Conservation (phyloP, 2,888 invertebrate genomes). For the Doris montereyensis region DNA sequence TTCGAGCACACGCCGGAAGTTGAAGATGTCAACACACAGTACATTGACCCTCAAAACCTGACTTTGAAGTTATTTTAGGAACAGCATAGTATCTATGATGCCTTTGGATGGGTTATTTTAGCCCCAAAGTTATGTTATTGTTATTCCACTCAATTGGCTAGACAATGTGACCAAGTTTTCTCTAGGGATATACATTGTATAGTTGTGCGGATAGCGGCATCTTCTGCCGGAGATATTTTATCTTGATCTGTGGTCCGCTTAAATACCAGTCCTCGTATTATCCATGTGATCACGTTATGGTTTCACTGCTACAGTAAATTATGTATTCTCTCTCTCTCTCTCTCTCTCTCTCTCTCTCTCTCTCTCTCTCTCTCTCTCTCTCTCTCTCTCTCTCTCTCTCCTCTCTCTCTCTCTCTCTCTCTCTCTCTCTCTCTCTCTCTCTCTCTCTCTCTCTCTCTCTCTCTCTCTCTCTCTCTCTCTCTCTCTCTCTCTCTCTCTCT, state of each 20-base stretch:
- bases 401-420: neutral
- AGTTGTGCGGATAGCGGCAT: too few relatives aligned
- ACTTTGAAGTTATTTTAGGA: too few relatives aligned
- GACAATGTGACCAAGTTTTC: too few relatives aligned
- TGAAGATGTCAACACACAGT: slow-evolving; percentile 10
- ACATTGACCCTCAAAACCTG: slow-evolving; percentile 7
- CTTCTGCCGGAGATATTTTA: too few relatives aligned
- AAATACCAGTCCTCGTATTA: too few relatives aligned
- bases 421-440: neutral
- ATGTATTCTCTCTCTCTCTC: neutral
- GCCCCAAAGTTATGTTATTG: too few relatives aligned
- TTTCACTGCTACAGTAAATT: neutral
- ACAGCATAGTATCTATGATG: too few relatives aligned
- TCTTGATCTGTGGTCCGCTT: too few relatives aligned
- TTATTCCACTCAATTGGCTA: too few relatives aligned
- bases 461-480: neutral
- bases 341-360: neutral
- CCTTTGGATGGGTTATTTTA: too few relatives aligned
- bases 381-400: neutral
- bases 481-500: neutral
- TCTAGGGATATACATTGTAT: too few relatives aligned
- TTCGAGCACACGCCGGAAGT: neutral
- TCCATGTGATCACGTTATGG: too few relatives aligned
- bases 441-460: neutral
- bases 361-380: neutral